These are phyloP conservation scores for Centrocercus urophasianus DNA, from an alignment of 2,113 vertebrate genomes.

Conservation along the genomic window DNA sequence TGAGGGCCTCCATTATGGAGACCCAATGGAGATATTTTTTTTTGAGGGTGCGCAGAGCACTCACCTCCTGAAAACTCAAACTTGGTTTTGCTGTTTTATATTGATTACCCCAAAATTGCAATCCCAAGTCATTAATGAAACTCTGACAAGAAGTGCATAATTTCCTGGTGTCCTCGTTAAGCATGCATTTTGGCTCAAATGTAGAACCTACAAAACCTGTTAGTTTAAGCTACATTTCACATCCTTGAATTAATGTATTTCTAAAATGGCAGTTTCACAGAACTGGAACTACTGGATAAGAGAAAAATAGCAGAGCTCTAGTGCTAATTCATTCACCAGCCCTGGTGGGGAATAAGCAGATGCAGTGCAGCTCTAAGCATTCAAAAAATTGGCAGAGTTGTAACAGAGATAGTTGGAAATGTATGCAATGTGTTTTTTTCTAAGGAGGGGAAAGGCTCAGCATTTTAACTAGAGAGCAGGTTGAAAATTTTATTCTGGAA, in stretches of 20 bases:
- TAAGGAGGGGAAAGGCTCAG: not conserved
- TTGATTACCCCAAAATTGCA: not conserved
- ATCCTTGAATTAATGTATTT: not conserved
- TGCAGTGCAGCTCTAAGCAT: not conserved
- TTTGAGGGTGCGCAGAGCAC: not conserved
- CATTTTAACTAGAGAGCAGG: not conserved
- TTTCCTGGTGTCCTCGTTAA: not conserved
- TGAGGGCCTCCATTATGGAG: not conserved
- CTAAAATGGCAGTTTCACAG: not conserved
- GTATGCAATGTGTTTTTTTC: not conserved
- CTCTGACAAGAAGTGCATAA: not conserved
- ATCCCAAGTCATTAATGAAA: not conserved
- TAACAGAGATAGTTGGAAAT: not conserved
- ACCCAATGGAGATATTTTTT: not conserved
- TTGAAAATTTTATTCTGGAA: not conserved
- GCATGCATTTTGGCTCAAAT: not conserved
- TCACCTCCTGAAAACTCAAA: not conserved
- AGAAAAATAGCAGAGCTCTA: constrained; percentile 6
- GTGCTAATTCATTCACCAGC: constrained; percentile 34
- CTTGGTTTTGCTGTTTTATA: not conserved
- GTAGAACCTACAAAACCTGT: not conserved
- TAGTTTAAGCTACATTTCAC: not conserved
- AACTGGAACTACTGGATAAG: not conserved
- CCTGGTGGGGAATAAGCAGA: not conserved
- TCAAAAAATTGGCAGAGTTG: not conserved